Percentiles rank a stretch among this genome's conserved stretches.
Evolutionary conservation across 2,113 vertebrate genomes (phyloP).

Genomic region (Micronycteris hirsuta): DNA sequence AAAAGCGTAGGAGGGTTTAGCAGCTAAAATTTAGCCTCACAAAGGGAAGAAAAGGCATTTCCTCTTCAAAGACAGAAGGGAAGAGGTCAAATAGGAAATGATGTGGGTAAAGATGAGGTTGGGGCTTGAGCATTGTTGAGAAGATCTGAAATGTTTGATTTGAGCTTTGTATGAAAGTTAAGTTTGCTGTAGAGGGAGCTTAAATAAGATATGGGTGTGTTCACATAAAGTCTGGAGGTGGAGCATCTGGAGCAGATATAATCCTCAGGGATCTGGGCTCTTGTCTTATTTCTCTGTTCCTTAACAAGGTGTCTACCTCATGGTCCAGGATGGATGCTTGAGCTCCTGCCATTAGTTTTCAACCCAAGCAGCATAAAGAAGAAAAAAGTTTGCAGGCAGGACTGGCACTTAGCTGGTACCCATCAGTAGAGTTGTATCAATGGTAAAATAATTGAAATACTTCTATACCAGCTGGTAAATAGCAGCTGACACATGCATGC

Average conservation of each 20-base stretch:
- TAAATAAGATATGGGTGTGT: not conserved
- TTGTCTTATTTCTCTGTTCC: not conserved
- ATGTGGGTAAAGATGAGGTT: not conserved
- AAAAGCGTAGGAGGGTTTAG: not conserved
- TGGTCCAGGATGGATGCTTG: not conserved
- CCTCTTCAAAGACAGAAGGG: not conserved
- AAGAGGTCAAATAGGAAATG: not conserved
- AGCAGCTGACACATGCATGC: not conserved
- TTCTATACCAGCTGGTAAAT: not conserved
- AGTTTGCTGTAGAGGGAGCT: not conserved
- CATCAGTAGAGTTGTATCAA: not conserved
- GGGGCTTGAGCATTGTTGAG: not conserved
- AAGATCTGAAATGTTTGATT: not conserved
- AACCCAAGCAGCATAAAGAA: not conserved
- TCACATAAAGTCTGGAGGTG: not conserved
- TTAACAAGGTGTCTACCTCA: not conserved
- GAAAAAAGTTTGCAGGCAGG: not conserved
- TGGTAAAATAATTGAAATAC: not conserved
- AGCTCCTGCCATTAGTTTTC: not conserved
- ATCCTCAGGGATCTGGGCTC: not conserved
- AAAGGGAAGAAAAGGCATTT: not conserved
- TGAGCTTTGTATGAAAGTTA: too few relatives aligned
- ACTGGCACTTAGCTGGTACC: not conserved
- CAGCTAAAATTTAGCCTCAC: not conserved
- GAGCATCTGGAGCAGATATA: not conserved